Evolutionary conservation across 2,797 vertebrate genomes (phyloP).

Genomic region (Microhierax caerulescens): DNA sequence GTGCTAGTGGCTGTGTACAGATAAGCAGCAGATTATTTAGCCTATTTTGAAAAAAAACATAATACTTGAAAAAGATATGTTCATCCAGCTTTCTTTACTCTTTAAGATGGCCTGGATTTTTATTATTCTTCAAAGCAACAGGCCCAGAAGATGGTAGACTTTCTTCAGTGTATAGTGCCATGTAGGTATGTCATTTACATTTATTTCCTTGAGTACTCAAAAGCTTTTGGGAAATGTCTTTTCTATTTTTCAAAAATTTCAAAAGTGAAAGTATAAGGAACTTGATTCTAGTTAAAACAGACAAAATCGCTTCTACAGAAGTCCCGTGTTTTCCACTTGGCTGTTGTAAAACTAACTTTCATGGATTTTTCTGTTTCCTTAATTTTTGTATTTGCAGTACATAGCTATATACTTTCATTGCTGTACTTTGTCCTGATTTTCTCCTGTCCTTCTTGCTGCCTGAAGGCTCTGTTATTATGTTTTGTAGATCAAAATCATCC

Average conservation of each 20-base stretch:
- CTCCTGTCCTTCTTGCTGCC: neutral
- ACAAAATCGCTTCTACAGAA: neutral
- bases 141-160: constrained; percentile 96
- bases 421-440: neutral
- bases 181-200: constrained; percentile 80
- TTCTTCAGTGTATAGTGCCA: constrained; percentile 93
- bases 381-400: neutral
- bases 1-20: neutral
- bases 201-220: neutral
- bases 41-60: neutral
- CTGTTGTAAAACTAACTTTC: neutral
- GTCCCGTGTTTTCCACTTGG: accelerated
- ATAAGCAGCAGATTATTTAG: neutral
- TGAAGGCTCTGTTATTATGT: neutral
- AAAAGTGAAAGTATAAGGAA: neutral
- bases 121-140: constrained; percentile 95
- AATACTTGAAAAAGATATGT: neutral
- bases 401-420: neutral
- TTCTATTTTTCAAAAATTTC: neutral
- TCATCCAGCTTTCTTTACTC: constrained; percentile 3
- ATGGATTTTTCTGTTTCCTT: accelerated
- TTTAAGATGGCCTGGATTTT: constrained; percentile 94
- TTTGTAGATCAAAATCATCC: constrained; percentile 88
- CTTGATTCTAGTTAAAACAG: neutral
- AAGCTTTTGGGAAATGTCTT: neutral